phyloP scores from a whole-genome alignment of 2,797 vertebrate species.

The Semotilus atromaculatus region DNA sequence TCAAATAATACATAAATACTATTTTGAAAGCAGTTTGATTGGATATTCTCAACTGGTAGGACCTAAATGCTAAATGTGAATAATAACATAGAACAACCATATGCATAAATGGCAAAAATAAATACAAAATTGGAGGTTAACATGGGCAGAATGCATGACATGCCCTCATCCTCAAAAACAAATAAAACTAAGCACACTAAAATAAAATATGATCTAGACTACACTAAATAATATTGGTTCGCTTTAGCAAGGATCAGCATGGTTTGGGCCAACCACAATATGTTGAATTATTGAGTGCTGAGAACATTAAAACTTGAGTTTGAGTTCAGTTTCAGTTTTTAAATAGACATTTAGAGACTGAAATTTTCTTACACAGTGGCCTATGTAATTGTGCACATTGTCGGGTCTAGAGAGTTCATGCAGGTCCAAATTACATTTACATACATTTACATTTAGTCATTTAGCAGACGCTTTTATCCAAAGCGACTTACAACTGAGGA shows the following conservation, averaged over 20 bases:
- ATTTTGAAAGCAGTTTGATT: background rate
- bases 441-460: too few relatives aligned
- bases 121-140: background rate
- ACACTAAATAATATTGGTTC: conserved; percentile 9
- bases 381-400: background rate
- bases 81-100: background rate
- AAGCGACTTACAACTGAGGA: too few relatives aligned
- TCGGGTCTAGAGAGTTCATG: too few relatives aligned
- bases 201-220: background rate
- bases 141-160: background rate
- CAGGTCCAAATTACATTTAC: background rate
- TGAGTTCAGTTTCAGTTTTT: background rate
- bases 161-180: background rate
- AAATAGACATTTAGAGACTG: background rate
- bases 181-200: background rate
- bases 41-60: background rate
- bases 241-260: background rate
- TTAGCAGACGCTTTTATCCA: too few relatives aligned
- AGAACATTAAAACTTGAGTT: background rate
- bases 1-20: background rate
- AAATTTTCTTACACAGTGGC: background rate
- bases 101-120: background rate
- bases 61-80: background rate
- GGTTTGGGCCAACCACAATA: background rate
- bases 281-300: background rate